Conservation (phyloP, 2,113 vertebrate species). For the Anguilla rostrata region DNA sequence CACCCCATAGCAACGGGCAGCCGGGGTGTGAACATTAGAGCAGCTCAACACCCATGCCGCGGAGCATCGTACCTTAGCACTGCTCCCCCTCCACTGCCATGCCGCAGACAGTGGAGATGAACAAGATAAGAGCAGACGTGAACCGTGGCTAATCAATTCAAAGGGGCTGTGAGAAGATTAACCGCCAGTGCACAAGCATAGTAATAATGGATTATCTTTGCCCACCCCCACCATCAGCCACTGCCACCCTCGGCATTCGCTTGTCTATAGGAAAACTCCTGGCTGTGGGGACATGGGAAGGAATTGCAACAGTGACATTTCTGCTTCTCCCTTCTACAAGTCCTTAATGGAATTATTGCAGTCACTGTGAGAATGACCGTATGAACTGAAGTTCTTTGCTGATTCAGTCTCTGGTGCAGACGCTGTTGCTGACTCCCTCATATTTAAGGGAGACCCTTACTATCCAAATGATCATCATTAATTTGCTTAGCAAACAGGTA, state of each 20-base stretch:
- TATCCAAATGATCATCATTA: background rate
- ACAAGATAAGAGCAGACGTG: background rate
- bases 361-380: background rate
- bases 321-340: background rate
- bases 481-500: background rate
- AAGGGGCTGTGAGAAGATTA: background rate
- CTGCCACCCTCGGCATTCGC: background rate
- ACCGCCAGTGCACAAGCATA: background rate
- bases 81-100: background rate
- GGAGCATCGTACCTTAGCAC: background rate
- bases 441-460: background rate
- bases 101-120: background rate
- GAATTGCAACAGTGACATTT: background rate
- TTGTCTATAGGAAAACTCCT: background rate
- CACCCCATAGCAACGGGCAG: slow-evolving; percentile 34
- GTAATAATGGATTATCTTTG: background rate
- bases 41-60: background rate
- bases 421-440: background rate
- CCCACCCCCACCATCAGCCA: background rate
- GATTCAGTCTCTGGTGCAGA: background rate
- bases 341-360: background rate
- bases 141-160: background rate
- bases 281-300: background rate
- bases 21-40: background rate
- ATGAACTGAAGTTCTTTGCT: background rate